phyloP scores from a whole-genome alignment of 1,140 invertebrate species.

The Coelopa frigida region DNA sequence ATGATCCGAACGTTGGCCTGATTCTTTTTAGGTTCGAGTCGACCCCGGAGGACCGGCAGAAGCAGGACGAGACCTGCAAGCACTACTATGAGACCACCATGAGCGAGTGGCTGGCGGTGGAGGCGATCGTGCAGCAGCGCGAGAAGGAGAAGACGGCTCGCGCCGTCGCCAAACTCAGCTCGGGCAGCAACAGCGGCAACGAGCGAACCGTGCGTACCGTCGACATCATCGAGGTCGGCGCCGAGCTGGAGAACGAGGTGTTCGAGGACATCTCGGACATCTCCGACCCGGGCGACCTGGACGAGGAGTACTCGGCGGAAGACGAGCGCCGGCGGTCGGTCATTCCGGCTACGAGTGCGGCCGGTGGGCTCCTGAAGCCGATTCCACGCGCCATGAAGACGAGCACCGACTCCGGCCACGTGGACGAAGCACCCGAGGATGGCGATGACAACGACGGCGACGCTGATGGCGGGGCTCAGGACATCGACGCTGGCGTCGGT shows the following conservation, averaged over 20 bases:
- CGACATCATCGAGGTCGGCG: slow-evolving; percentile 25
- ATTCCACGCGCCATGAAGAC: slow-evolving; percentile 41
- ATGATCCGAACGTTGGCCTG: neutral
- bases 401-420: slow-evolving; percentile 45
- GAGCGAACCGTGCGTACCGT: slow-evolving; percentile 28
- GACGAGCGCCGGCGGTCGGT: slow-evolving; percentile 42
- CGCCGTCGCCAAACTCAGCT: slow-evolving; percentile 56
- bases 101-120: slow-evolving; percentile 91
- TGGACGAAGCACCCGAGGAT: slow-evolving; percentile 45
- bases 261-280: slow-evolving; percentile 44
- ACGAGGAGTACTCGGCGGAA: no score
- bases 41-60: slow-evolving; percentile 58
- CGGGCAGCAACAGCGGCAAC: slow-evolving; percentile 47
- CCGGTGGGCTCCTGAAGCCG: slow-evolving; percentile 38
- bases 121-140: slow-evolving; percentile 79
- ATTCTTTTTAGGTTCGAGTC: slow-evolving; percentile 56
- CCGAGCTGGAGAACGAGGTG: slow-evolving; percentile 39
- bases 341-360: no score
- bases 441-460: slow-evolving; percentile 23
- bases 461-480: slow-evolving; percentile 39
- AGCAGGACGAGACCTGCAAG: slow-evolving; percentile 60
- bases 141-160: slow-evolving; percentile 66
- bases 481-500: slow-evolving; percentile 18
- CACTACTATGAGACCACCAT: slow-evolving; percentile 80
- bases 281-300: slow-evolving; percentile 42